phyloP scores from a whole-genome alignment of 2,888 invertebrate genomes.

The Tortrix viridana region DNA sequence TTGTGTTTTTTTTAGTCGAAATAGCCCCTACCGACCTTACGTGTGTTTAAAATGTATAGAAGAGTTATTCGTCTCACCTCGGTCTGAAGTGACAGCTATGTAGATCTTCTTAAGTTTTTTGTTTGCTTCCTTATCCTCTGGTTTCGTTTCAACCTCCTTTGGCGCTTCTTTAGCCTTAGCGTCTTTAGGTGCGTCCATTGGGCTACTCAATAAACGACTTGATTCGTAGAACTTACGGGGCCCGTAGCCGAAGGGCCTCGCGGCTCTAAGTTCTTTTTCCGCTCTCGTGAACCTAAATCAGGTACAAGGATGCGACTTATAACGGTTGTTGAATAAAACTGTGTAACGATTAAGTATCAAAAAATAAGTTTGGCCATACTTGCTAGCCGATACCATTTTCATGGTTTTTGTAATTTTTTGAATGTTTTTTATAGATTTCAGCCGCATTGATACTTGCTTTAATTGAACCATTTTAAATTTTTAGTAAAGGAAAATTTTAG shows the following conservation, averaged over 20 bases:
- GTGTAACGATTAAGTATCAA: conserved; percentile 62
- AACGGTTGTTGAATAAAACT: conserved; percentile 45
- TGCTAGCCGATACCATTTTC: conserved; percentile 90
- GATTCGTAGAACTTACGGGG: conserved; percentile 87
- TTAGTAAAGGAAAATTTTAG: conserved; percentile 19
- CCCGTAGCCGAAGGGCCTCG: conserved; percentile 89
- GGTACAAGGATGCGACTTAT: neutral
- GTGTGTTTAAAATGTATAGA: too few relatives aligned
- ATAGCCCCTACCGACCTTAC: too few relatives aligned
- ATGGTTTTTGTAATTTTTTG: conserved; percentile 94
- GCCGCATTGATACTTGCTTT: conserved; percentile 88
- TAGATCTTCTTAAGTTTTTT: conserved; percentile 73
- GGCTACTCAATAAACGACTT: conserved; percentile 57
- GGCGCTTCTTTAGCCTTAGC: conserved; percentile 50
- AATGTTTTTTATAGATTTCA: conserved; percentile 92
- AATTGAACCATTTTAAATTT: conserved; percentile 86
- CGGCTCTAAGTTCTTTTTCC: conserved; percentile 88
- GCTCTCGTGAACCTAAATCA: conserved; percentile 87
- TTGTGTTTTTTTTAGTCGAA: too few relatives aligned
- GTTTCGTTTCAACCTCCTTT: conserved; percentile 47
- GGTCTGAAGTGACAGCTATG: conserved; percentile 89
- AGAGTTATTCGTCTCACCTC: conserved; percentile 65
- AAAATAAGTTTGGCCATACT: conserved; percentile 64
- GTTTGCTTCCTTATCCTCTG: conserved; percentile 50
- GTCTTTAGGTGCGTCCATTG: conserved; percentile 50